These are phyloP conservation scores for Netelia fuscicornis DNA, from an alignment of 2,888 invertebrate genomes.

Conservation along the genomic window DNA sequence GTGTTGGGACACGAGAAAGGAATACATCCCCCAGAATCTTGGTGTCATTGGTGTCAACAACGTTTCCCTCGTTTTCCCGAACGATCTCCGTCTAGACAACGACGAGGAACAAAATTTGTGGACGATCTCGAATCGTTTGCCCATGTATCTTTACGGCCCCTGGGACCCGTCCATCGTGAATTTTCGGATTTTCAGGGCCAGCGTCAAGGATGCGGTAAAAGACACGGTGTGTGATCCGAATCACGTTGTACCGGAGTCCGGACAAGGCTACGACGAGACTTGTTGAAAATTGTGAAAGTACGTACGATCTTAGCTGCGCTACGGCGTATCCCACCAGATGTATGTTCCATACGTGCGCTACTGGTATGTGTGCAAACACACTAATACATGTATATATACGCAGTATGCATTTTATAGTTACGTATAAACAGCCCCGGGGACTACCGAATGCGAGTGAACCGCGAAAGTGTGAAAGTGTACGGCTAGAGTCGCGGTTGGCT, in stretches of 20 bases:
- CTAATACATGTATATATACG: constrained; percentile 13
- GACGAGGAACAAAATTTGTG: constrained; percentile 90
- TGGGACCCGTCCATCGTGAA: constrained; percentile 89
- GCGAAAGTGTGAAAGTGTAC: constrained; percentile 56
- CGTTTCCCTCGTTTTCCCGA: constrained; percentile 91
- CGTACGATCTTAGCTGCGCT: background rate
- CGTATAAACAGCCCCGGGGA: background rate
- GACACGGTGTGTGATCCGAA: constrained; percentile 90
- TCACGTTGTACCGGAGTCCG: constrained; percentile 77
- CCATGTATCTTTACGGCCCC: constrained; percentile 89
- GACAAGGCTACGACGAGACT: constrained; percentile 77
- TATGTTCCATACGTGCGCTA: constrained; percentile 14
- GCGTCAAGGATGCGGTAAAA: constrained; percentile 87
- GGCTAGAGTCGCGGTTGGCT: background rate
- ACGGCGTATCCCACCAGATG: background rate
- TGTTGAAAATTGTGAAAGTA: constrained; percentile 74
- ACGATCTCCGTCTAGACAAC: constrained; percentile 92
- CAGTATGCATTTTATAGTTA: constrained; percentile 51
- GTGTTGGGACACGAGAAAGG: constrained; percentile 92
- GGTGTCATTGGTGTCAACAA: constrained; percentile 88
- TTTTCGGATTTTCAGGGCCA: constrained; percentile 90
- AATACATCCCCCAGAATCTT: constrained; percentile 88
- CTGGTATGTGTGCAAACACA: constrained; percentile 1
- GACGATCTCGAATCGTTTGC: constrained; percentile 91
- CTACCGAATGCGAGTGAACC: background rate